These are phyloP conservation scores for Drosophila neotestacea DNA, from an alignment of 2,888 invertebrate genomes.

Conservation along the genomic window DNA sequence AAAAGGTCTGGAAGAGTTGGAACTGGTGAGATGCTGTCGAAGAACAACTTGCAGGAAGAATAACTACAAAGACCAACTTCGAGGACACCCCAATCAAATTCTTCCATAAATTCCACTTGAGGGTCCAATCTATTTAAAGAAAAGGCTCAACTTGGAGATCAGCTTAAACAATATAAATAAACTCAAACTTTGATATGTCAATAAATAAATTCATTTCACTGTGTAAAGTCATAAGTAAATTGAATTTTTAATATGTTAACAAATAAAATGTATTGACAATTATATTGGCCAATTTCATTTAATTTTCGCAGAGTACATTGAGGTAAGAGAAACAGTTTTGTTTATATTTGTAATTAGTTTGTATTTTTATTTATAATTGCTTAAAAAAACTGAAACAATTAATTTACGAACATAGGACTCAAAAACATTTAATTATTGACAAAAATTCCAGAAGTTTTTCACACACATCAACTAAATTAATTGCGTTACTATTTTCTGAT, in stretches of 20 bases:
- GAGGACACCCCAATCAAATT: too few relatives aligned
- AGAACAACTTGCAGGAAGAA: too few relatives aligned
- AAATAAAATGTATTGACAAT: neutral
- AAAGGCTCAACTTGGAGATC: too few relatives aligned
- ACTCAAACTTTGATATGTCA: neutral
- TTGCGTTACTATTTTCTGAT: constrained; percentile 38
- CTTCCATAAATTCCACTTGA: too few relatives aligned
- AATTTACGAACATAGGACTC: constrained; percentile 73
- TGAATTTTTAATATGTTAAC: neutral
- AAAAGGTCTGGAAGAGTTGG: too few relatives aligned
- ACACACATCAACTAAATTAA: constrained; percentile 69
- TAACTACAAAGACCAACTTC: neutral
- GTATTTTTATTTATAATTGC: constrained; percentile 79
- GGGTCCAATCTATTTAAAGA: too few relatives aligned
- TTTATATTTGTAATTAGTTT: constrained; percentile 75
- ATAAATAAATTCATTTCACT: neutral
- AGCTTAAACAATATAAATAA: neutral
- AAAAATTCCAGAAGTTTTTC: constrained; percentile 66
- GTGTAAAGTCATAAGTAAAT: neutral
- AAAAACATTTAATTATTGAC: constrained; percentile 76
- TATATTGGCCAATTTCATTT: neutral
- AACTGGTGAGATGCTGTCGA: too few relatives aligned
- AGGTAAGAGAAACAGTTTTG: constrained; percentile 32
- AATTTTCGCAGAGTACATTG: neutral
- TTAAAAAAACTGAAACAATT: constrained; percentile 72